phyloP scores from a whole-genome alignment of 2,113 vertebrate genomes.

The Pseudorasbora parva region DNA sequence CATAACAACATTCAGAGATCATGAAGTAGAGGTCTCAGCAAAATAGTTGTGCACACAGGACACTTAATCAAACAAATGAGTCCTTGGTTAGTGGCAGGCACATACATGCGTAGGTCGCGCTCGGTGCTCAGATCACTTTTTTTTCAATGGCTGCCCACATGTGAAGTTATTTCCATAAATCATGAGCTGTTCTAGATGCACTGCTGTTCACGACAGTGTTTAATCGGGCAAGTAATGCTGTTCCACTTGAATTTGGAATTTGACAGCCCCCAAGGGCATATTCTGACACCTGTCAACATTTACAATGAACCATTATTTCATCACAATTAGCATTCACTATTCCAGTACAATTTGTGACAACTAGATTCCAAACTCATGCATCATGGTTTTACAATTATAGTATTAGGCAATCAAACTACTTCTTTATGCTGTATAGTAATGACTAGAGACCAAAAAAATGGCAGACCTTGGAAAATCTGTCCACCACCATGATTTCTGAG shows the following conservation, averaged over 20 bases:
- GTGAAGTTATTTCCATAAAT: conserved; percentile 32
- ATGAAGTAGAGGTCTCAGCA: background rate
- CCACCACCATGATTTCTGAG: background rate
- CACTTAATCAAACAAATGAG: conserved; percentile 25
- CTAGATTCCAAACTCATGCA: background rate
- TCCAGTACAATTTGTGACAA: background rate
- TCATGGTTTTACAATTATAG: background rate
- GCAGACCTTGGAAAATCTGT: background rate
- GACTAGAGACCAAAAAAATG: conserved; percentile 4
- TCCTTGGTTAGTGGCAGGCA: conserved; percentile 18
- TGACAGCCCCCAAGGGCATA: conserved; percentile 30
- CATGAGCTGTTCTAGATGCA: background rate
- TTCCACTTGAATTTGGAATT: conserved; percentile 15
- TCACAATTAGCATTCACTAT: conserved; percentile 25
- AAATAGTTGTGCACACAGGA: background rate
- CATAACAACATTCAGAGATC: background rate
- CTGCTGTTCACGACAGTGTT: background rate
- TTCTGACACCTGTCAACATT: conserved; percentile 33
- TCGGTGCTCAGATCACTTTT: background rate
- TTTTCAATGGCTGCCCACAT: background rate
- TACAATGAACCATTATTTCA: conserved; percentile 11
- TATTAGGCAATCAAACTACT: conserved; percentile 23
- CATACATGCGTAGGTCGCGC: background rate
- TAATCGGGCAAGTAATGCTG: conserved; percentile 33
- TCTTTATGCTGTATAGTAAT: background rate